Evolutionary conservation across 2,113 vertebrate genomes (phyloP).

Genomic region (Zosterops hypoxanthus): DNA sequence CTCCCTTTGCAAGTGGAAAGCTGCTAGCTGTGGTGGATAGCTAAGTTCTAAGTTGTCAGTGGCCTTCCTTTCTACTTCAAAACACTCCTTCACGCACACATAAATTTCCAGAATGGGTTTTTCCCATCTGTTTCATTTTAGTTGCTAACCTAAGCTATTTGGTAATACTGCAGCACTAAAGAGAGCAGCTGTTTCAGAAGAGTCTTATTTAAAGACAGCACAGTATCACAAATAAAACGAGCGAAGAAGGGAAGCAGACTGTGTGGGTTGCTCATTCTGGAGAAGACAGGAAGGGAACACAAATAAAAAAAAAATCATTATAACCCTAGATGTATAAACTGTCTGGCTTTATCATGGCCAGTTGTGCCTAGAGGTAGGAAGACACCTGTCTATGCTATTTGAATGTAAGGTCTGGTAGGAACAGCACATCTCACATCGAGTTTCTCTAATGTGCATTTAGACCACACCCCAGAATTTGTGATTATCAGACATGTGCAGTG

Average conservation of each 20-base stretch:
- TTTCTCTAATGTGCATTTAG: neutral
- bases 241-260: neutral
- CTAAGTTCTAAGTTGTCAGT: neutral
- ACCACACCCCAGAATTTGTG: neutral
- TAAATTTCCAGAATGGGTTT: neutral
- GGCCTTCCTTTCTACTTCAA: neutral
- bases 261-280: neutral
- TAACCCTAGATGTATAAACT: neutral
- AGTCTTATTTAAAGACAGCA: neutral
- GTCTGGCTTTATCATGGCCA: neutral
- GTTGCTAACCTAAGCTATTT: neutral
- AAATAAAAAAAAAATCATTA: neutral
- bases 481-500: neutral
- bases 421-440: accelerated
- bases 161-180: neutral
- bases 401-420: neutral
- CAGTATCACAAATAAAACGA: neutral
- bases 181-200: neutral
- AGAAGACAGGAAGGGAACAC: neutral
- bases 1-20: neutral
- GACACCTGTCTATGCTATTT: neutral
- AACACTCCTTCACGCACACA: neutral
- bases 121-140: neutral
- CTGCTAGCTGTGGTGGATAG: neutral
- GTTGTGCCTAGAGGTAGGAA: neutral